A percentile compares a stretch with the other conserved stretches of the same genome.
These are phyloP conservation scores for Cerastis rubricosa DNA, from an alignment of 2,888 invertebrate genomes.

Conservation along the genomic window DNA sequence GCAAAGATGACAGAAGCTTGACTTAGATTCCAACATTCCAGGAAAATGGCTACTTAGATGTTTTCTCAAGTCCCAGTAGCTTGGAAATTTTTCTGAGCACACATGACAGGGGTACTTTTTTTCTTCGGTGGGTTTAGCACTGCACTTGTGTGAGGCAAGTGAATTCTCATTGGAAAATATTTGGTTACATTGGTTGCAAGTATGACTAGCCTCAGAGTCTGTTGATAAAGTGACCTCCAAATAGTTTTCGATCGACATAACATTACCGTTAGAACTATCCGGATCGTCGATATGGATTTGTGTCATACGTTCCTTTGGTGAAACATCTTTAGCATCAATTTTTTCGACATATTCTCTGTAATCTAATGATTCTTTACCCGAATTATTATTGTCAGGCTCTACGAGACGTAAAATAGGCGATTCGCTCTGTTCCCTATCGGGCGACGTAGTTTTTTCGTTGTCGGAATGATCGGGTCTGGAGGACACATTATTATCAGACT, in stretches of 20 bases:
- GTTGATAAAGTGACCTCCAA: slow-evolving; percentile 89
- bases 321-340: slow-evolving; percentile 85
- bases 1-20: slow-evolving; percentile 90
- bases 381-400: slow-evolving; percentile 88
- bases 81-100: slow-evolving; percentile 88
- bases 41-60: slow-evolving; percentile 89
- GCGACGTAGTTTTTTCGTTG: slow-evolving; percentile 85
- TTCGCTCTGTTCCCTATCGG: slow-evolving; percentile 86
- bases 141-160: slow-evolving; percentile 85
- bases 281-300: slow-evolving; percentile 84
- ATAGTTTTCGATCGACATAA: slow-evolving; percentile 90
- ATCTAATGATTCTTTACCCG: slow-evolving; percentile 82
- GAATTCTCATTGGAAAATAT: slow-evolving; percentile 87
- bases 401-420: slow-evolving; percentile 87
- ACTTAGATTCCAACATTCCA: slow-evolving; percentile 89
- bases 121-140: slow-evolving; percentile 87
- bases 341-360: slow-evolving; percentile 86
- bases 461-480: slow-evolving; percentile 88
- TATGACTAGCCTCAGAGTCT: slow-evolving; percentile 89
- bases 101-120: slow-evolving; percentile 90
- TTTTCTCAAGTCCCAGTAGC: slow-evolving; percentile 89
- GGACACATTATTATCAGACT: slow-evolving; percentile 88
- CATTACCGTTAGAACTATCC: slow-evolving; percentile 88
- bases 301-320: slow-evolving; percentile 80
- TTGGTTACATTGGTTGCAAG: slow-evolving; percentile 88